A percentile compares a stretch with the other conserved stretches of the same genome.
Conservation (phyloP, 2,797 vertebrate genomes). For the Coregonus suidteri region DNA sequence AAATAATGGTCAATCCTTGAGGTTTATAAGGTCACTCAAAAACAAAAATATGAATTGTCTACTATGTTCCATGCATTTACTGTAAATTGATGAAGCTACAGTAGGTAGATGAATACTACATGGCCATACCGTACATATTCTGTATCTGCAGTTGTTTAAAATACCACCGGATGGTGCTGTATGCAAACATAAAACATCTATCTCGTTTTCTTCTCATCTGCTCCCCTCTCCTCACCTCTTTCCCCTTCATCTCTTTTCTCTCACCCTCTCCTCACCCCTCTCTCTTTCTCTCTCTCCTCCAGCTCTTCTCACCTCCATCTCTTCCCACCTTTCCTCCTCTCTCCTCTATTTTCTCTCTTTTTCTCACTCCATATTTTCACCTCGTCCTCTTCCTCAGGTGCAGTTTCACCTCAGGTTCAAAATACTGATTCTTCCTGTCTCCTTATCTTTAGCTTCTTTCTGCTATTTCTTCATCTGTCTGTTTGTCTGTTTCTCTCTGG, state of each 20-base stretch:
- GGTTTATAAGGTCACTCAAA: neutral
- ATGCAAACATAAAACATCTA: slow-evolving; percentile 21
- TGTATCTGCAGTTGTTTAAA: slow-evolving; percentile 12
- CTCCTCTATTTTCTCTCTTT: neutral
- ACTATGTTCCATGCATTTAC: neutral
- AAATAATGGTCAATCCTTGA: neutral
- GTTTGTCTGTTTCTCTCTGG: too few relatives aligned
- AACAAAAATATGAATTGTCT: neutral
- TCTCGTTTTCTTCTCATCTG: neutral
- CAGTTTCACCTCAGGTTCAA: too few relatives aligned
- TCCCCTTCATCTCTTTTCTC: neutral
- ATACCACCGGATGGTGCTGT: slow-evolving; percentile 33
- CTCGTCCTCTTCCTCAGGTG: too few relatives aligned
- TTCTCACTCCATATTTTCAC: too few relatives aligned
- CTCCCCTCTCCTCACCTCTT: neutral
- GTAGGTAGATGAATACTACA: too few relatives aligned
- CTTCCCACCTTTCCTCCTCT: neutral
- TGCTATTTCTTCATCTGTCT: too few relatives aligned
- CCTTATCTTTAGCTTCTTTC: too few relatives aligned
- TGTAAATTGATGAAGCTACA: neutral
- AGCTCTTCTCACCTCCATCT: neutral
- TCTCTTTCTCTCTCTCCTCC: neutral
- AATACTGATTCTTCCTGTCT: too few relatives aligned
- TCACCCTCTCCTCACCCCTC: neutral
- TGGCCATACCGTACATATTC: neutral